Evolutionary conservation across 2,888 invertebrate genomes (phyloP), one percentile per base, ranked within the genome.

Genomic region (Cosmorhoe ocellata): DNA sequence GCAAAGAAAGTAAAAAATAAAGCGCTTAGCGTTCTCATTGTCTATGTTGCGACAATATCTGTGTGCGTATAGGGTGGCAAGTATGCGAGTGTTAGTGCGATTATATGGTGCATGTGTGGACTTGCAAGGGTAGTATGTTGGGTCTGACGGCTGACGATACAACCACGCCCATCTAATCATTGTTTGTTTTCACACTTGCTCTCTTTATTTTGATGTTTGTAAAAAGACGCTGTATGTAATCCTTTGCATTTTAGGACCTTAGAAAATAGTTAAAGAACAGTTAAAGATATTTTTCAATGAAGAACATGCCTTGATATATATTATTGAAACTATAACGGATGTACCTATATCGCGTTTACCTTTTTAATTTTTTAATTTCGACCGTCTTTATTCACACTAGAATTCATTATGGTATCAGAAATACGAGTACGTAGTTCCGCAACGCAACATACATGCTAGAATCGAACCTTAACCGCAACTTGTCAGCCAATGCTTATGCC

Each of bases 1-100:
- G 79, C 76, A 84, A 83, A 81, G 74, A 71, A 75, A 71, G 81
- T 75, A 83, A 86, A 84, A 88, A 81, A 69, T 85, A 86, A 88
- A 85, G 81, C 83, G 86, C 84, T 89, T 87, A 84, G 63, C 67
- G 69, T 67, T 43, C 18, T 72, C 74, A 83, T 84, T 87, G 83
- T 85, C 76, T 78, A 71, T 74, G 74, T 65, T 59, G 69, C 67
- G 69, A 77, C 75, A 73, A 14, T 72, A 67, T 66, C 61, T 70
- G 56, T 63, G 55, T 64, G 67, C 67, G 63, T 61, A 69, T 69
- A 68, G 82, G 79, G 80, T 74, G 69, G 72, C 69, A 69, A 71
- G 74, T 76, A 70, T 69, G 66, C 59, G 61, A 65, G 67, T 74
- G 67, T 64, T 67, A 61, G 68, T 69, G 67, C 59, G 64, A 59